These are phyloP conservation scores for Mycteria americana DNA, from an alignment of 2,797 vertebrate species.

Conservation along the genomic window DNA sequence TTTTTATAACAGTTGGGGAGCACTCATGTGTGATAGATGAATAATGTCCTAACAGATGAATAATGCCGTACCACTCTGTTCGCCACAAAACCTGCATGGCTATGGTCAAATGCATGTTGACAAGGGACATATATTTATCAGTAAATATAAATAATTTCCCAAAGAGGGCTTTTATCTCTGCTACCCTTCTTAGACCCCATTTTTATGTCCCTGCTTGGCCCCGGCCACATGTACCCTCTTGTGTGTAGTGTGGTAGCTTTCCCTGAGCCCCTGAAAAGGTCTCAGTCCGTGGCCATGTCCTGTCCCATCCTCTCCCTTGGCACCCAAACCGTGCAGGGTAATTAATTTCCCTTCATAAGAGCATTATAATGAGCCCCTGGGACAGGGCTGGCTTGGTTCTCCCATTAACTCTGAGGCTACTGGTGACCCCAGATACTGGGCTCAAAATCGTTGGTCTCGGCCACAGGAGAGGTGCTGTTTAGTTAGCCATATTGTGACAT, in stretches of 20 bases:
- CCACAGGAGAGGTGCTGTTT: not conserved
- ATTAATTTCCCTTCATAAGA: not conserved
- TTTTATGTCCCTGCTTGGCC: not conserved
- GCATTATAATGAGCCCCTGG: not conserved
- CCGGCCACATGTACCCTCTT: not conserved
- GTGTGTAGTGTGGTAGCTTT: not conserved
- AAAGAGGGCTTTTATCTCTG: not conserved
- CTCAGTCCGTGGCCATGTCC: not conserved
- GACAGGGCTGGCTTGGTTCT: not conserved
- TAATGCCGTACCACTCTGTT: not conserved
- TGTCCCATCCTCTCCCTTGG: not conserved
- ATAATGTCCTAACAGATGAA: not conserved
- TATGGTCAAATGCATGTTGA: not conserved
- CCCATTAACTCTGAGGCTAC: not conserved
- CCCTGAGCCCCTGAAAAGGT: not conserved
- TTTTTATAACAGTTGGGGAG: not conserved
- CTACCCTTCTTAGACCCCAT: not conserved
- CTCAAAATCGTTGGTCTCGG: not conserved
- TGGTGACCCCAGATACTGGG: not conserved
- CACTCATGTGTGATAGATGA: not conserved
- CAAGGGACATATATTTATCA: not conserved
- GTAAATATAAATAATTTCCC: not conserved
- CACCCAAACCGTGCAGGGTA: not conserved
- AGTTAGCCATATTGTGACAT: accelerated
- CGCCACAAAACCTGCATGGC: not conserved